Evolutionary conservation across 2,113 vertebrate species (phyloP).

Genomic region (Myodes glareolus): DNA sequence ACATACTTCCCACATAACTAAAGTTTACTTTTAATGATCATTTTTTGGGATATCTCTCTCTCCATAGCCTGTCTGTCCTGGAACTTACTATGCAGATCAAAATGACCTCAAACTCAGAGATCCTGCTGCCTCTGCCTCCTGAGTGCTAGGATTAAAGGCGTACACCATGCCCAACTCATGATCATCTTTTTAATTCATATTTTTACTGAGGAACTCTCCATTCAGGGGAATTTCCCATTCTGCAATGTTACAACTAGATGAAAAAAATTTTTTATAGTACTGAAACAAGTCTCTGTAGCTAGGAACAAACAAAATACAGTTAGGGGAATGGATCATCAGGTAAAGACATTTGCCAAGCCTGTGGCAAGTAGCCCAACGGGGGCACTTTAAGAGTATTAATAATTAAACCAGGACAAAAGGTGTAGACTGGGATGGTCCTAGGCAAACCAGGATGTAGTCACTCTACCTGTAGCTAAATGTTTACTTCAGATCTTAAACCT

Average conservation of each 20-base stretch:
- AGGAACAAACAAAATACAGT: not conserved
- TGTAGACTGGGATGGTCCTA: not conserved
- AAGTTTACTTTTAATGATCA: constrained; percentile 10
- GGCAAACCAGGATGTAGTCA: constrained; percentile 50
- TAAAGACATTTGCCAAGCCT: not conserved
- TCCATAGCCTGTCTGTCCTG: not conserved
- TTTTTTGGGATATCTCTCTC: not conserved
- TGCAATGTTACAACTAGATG: not conserved
- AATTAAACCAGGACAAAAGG: constrained; percentile 54
- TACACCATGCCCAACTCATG: not conserved
- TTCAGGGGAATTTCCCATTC: not conserved
- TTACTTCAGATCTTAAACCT: not conserved
- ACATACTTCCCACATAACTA: not conserved
- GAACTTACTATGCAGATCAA: not conserved
- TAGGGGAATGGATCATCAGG: not conserved
- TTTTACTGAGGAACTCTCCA: not conserved
- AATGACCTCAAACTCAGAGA: not conserved
- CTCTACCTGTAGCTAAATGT: not conserved
- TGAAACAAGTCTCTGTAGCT: not conserved
- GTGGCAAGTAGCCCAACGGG: not conserved
- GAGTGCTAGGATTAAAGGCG: not conserved
- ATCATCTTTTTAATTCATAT: not conserved
- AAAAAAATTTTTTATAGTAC: not conserved
- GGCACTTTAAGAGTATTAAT: constrained; percentile 44
- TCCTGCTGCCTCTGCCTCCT: not conserved